Percentiles rank a stretch among this genome's conserved stretches.
Evolutionary conservation across 2,113 vertebrate species (phyloP).

Genomic region (Megaleporinus macrocephalus): DNA sequence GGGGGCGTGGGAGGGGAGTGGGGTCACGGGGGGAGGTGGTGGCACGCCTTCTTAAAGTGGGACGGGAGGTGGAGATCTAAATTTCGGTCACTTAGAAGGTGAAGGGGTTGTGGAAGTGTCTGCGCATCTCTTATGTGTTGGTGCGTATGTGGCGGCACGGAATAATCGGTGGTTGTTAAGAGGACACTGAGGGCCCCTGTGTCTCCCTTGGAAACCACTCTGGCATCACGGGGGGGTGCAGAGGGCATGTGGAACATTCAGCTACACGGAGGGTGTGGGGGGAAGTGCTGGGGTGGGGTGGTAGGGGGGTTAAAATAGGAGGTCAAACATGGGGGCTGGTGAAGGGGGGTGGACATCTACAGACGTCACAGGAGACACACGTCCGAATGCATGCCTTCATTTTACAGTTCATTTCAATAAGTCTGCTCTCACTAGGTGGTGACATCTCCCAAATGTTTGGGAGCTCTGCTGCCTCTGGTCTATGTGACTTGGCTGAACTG

Average conservation of each 20-base stretch:
- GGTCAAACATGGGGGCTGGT: conserved; percentile 66
- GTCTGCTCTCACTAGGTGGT: background rate
- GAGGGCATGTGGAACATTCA: conserved; percentile 39
- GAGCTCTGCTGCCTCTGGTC: background rate
- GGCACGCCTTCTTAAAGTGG: conserved; percentile 18
- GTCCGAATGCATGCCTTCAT: conserved; percentile 68
- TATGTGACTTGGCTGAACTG: too few relatives aligned
- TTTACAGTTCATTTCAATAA: conserved; percentile 16
- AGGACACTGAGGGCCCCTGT: conserved; percentile 78
- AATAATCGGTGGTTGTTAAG: conserved; percentile 73
- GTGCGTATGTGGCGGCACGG: conserved; percentile 8
- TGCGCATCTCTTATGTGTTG: conserved; percentile 6
- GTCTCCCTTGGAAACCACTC: conserved; percentile 78
- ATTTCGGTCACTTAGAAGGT: conserved; percentile 46
- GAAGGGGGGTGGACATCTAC: conserved; percentile 68
- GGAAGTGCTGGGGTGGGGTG: background rate
- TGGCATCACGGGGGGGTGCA: conserved; percentile 58
- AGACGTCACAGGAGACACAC: conserved; percentile 73
- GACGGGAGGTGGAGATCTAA: conserved; percentile 18
- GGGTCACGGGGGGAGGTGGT: conserved; percentile 52
- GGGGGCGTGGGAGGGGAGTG: conserved; percentile 56
- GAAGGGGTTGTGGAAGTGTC: conserved; percentile 39
- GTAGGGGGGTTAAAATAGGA: conserved; percentile 36
- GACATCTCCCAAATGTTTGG: background rate
- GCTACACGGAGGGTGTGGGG: conserved; percentile 41